These are phyloP conservation scores for Thymallus thymallus DNA, from an alignment of 2,113 vertebrate species.

Conservation along the genomic window DNA sequence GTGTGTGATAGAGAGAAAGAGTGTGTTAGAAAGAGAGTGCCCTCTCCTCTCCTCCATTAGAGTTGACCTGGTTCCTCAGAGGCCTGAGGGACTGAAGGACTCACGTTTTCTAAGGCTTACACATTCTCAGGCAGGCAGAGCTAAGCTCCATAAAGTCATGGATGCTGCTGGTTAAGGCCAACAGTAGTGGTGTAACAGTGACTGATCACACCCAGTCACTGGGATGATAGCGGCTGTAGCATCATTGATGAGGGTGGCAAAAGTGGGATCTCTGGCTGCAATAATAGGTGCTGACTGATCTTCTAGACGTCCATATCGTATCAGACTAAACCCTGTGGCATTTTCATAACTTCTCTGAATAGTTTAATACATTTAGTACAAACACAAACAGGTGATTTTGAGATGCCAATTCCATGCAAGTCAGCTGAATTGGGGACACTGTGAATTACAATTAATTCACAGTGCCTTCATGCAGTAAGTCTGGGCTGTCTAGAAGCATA, in stretches of 20 bases:
- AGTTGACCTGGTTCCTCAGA: no score
- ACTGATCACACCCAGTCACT: not conserved
- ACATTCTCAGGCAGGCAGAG: not conserved
- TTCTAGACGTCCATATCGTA: not conserved
- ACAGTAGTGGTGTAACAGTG: not conserved
- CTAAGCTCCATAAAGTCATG: no score
- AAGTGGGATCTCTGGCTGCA: not conserved
- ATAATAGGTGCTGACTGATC: not conserved
- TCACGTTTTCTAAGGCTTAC: not conserved
- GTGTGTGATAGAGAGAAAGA: no score
- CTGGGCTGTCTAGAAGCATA: no score
- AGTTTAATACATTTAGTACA: not conserved
- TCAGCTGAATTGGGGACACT: not conserved
- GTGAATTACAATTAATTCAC: no score
- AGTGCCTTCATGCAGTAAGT: no score
- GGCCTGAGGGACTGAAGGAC: slow-evolving; percentile 6
- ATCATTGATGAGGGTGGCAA: not conserved
- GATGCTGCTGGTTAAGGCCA: slow-evolving; percentile 4
- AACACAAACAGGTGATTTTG: not conserved
- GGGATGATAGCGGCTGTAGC: slow-evolving; percentile 7
- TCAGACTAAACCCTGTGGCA: not conserved
- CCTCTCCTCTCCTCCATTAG: no score
- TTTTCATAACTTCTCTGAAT: not conserved
- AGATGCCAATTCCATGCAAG: not conserved
- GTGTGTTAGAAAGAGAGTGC: no score